These are phyloP conservation scores for Hoplodrina ambigua DNA, from an alignment of 2,888 invertebrate species.

Conservation along the genomic window DNA sequence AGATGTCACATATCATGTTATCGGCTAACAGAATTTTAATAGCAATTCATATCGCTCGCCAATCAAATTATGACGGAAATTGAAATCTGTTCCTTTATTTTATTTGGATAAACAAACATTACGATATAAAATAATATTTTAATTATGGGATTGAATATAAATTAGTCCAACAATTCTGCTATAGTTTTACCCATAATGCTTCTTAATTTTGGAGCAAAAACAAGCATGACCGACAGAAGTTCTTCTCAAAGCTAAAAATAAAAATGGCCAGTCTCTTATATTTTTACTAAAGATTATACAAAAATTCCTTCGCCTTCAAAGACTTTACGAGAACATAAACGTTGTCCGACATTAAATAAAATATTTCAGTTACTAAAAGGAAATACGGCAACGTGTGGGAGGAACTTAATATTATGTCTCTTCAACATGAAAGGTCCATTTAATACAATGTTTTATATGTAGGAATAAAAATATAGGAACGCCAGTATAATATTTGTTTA, in stretches of 20 bases:
- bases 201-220: no score
- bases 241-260: constrained; percentile 11
- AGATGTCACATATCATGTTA: not conserved
- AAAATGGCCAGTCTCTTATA: constrained; percentile 4
- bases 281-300: not conserved
- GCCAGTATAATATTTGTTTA: not conserved
- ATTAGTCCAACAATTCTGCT: no score
- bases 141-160: no score
- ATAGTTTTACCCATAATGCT: no score
- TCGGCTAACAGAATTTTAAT: not conserved
- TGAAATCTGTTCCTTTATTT: no score
- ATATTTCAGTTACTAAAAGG: constrained; percentile 35
- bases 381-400: constrained; percentile 20
- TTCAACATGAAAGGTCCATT: constrained; percentile 26
- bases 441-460: not conserved
- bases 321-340: constrained; percentile 31
- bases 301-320: constrained; percentile 30
- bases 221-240: not conserved
- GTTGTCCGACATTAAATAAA: constrained; percentile 12
- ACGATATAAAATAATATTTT: no score
- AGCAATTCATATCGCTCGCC: not conserved
- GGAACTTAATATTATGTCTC: constrained; percentile 19
- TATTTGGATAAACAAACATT: no score
- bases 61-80: not conserved
- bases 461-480: not conserved